Evolutionary conservation across 2,797 vertebrate species (phyloP).

Genomic region (Choloepus didactylus): DNA sequence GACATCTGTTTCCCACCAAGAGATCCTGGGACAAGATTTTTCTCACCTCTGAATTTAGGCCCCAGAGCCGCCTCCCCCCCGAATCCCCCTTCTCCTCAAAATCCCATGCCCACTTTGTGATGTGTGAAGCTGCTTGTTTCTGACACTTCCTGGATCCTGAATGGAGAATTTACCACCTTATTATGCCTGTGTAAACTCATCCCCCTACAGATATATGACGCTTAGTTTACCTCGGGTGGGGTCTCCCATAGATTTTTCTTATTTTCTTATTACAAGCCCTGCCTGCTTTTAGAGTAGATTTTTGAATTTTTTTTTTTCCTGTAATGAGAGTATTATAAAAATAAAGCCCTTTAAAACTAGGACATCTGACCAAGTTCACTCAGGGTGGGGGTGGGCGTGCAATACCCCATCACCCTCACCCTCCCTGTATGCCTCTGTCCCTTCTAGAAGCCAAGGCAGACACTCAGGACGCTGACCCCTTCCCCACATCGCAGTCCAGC

Average conservation of each 20-base stretch:
- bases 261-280: too few relatives aligned
- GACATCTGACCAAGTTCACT: background rate
- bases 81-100: background rate
- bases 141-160: background rate
- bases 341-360: background rate
- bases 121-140: background rate
- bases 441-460: background rate
- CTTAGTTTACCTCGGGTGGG: too few relatives aligned
- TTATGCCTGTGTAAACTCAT: background rate
- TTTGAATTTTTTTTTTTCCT: too few relatives aligned
- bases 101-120: background rate
- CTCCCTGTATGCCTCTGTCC: background rate
- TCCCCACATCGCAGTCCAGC: background rate
- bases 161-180: background rate
- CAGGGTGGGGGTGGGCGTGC: background rate
- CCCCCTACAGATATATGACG: background rate
- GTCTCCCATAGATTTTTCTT: background rate
- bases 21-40: too few relatives aligned
- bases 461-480: too few relatives aligned
- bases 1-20: background rate
- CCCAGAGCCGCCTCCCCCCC: rapidly evolving
- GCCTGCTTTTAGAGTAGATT: too few relatives aligned
- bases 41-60: background rate
- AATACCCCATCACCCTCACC: too few relatives aligned
- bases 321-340: too few relatives aligned